Evolutionary conservation across 2,113 vertebrate species (phyloP).

Genomic region (Elephantulus edwardii): DNA sequence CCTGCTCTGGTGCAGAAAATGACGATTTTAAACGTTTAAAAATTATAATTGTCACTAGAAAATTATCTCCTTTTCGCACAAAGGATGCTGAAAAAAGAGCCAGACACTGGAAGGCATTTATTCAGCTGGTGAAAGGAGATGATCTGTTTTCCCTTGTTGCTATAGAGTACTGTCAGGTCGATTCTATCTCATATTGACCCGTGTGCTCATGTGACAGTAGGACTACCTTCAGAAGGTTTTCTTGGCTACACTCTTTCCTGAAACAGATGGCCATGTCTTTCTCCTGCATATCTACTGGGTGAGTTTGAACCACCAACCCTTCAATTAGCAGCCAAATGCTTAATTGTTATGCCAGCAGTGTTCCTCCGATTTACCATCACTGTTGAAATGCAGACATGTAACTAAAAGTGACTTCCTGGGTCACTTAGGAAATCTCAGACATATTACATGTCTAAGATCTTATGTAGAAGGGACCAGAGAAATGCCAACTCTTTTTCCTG

Average conservation of each 20-base stretch:
- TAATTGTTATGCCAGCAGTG: no score
- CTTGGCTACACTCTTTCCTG: no score
- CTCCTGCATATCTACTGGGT: no score
- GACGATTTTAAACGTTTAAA: no score
- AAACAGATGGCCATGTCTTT: no score
- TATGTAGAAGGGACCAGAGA: background rate
- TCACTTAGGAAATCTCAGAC: background rate
- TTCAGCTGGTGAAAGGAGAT: background rate
- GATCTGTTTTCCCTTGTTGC: background rate
- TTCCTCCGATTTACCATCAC: background rate
- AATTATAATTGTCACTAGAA: no score
- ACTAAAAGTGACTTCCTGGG: background rate
- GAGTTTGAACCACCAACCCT: no score
- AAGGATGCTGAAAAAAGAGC: background rate
- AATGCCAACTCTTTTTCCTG: background rate
- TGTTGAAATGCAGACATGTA: background rate
- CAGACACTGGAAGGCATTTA: background rate
- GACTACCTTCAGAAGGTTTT: no score
- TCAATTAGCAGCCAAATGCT: no score
- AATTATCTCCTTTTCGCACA: background rate
- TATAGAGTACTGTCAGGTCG: background rate
- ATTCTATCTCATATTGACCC: background rate
- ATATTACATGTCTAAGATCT: background rate
- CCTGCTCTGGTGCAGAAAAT: background rate
- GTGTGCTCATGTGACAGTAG: no score